A percentile compares a stretch with the other conserved stretches of the same genome.
Evolutionary conservation across 2,888 invertebrate species (phyloP).

Genomic region (Lutraria lutraria): DNA sequence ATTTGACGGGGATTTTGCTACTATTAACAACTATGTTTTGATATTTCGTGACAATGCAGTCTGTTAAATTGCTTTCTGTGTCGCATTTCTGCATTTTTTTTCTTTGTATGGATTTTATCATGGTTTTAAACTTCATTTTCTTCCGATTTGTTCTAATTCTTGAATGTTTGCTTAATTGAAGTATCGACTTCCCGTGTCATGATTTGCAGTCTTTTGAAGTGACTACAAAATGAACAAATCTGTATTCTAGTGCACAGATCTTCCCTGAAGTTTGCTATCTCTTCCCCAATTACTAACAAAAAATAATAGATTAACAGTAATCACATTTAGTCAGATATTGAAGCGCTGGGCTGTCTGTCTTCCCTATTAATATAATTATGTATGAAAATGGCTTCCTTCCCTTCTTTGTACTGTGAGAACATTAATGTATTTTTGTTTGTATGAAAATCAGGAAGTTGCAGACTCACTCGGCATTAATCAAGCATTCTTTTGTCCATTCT

Average conservation of each 20-base stretch:
- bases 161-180: too few species aligned
- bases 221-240: background rate
- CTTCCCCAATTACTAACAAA: constrained; percentile 19
- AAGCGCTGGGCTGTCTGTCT: background rate
- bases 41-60: too few species aligned
- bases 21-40: too few species aligned
- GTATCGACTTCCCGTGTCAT: too few species aligned
- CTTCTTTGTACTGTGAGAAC: background rate
- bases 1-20: too few species aligned
- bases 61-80: too few species aligned
- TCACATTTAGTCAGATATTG: constrained; percentile 8
- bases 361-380: background rate
- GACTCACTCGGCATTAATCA: background rate
- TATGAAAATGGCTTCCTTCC: background rate
- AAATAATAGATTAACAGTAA: constrained; percentile 17
- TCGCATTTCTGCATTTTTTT: too few species aligned
- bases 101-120: too few species aligned
- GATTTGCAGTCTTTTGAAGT: too few species aligned
- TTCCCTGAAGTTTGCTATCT: constrained; percentile 6
- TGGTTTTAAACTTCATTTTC: too few species aligned
- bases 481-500: background rate
- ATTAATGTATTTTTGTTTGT: constrained; percentile 9
- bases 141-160: too few species aligned
- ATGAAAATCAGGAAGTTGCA: background rate
- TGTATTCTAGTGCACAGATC: constrained; percentile 3